Conservation (phyloP, 1,140 invertebrate species). For the Drosophila murphyi region DNA sequence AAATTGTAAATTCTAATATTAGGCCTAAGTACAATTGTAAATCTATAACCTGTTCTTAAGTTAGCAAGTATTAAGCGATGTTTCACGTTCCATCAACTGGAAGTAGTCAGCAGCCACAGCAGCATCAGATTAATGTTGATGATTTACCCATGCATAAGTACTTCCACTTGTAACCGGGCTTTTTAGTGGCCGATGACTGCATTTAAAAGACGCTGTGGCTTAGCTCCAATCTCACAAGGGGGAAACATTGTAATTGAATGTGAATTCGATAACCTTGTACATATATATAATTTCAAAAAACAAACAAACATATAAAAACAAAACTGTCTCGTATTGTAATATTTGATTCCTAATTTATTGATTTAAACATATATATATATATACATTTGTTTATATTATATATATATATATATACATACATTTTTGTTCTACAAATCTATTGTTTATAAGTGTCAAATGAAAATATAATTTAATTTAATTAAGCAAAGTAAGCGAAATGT, state of each 20-base stretch:
- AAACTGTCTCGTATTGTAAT: constrained; percentile 72
- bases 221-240: constrained; percentile 14
- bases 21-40: constrained; percentile 74
- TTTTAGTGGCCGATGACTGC: constrained; percentile 34
- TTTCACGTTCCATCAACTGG: constrained; percentile 45
- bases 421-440: constrained; percentile 50
- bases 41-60: constrained; percentile 66
- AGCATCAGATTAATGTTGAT: not conserved
- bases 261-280: constrained; percentile 45
- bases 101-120: constrained; percentile 16
- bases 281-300: constrained; percentile 50
- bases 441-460: constrained; percentile 75
- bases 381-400: constrained; percentile 40
- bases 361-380: constrained; percentile 35
- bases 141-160: constrained; percentile 13
- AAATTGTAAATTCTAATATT: constrained; percentile 79
- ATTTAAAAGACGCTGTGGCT: constrained; percentile 42
- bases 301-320: constrained; percentile 12
- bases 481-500: constrained; percentile 58
- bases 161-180: constrained; percentile 30
- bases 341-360: constrained; percentile 77
- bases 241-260: constrained; percentile 16
- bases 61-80: constrained; percentile 78
- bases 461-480: constrained; percentile 61
- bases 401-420: constrained; percentile 45